Percentiles rank a stretch among this genome's conserved stretches.
Evolutionary conservation across 1,140 invertebrate genomes (phyloP).

Genomic region (Maconellicoccus hirsutus): DNA sequence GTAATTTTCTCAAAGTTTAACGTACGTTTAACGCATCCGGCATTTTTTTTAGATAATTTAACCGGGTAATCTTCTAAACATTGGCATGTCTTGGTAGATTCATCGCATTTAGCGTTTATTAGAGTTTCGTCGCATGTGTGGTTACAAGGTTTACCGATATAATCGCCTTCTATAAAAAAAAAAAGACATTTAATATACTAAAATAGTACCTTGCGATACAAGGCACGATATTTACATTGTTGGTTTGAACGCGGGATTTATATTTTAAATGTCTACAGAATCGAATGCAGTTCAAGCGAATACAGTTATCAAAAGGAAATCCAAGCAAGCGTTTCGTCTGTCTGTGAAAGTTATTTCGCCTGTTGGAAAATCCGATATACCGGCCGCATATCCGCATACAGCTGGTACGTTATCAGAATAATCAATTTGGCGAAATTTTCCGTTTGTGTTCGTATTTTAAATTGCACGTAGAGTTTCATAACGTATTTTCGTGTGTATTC

Average conservation of each 20-base stretch:
- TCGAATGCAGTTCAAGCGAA: not conserved
- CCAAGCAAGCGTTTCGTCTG: conserved; percentile 2
- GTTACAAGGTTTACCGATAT: conserved; percentile 63
- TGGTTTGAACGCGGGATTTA: not conserved
- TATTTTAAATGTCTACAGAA: not conserved
- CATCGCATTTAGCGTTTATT: conserved; percentile 62
- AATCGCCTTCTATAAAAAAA: conserved; percentile 46
- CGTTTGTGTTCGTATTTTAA: not conserved
- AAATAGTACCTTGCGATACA: not conserved
- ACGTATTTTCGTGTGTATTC: no score
- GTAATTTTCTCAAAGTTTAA: not conserved
- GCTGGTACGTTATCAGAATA: not conserved
- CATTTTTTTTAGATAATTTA: conserved; percentile 50
- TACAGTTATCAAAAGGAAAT: not conserved
- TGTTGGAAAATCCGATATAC: conserved; percentile 9
- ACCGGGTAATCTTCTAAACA: conserved; percentile 68
- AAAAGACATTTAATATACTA: not conserved
- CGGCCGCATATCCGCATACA: not conserved
- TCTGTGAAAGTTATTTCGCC: not conserved
- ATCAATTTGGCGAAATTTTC: not conserved
- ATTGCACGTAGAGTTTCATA: no score
- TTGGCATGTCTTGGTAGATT: conserved; percentile 50
- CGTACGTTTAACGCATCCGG: conserved; percentile 70
- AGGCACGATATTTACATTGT: not conserved
- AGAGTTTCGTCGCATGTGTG: conserved; percentile 54